Percentiles rank a stretch among this genome's conserved stretches.
These are phyloP conservation scores for Aporrectodea caliginosa DNA, from an alignment of 1,140 invertebrate genomes.

Conservation along the genomic window DNA sequence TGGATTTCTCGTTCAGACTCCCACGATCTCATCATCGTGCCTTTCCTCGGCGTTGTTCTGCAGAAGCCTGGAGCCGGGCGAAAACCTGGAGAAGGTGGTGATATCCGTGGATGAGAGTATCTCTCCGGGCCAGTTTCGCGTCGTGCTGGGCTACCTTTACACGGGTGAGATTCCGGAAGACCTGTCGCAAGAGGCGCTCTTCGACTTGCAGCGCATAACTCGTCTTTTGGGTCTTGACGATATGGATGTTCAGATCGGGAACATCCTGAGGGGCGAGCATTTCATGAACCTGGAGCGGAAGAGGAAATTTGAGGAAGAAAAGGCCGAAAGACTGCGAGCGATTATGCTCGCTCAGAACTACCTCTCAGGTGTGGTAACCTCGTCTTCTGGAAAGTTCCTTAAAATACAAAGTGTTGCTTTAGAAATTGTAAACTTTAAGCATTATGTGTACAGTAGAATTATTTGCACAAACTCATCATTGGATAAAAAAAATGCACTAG, in stretches of 20 bases:
- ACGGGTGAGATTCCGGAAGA: neutral
- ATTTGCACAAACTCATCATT: no score
- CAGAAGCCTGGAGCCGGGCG: neutral
- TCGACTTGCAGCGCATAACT: neutral
- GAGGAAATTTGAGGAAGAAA: neutral
- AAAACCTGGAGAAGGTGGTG: neutral
- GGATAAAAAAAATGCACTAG: no score
- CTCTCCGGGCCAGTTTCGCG: neutral
- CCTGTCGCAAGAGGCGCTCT: neutral
- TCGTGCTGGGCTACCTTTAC: neutral
- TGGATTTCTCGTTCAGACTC: neutral
- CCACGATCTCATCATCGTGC: neutral
- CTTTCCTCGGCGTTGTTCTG: neutral
- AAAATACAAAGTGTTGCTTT: no score
- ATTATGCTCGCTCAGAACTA: neutral
- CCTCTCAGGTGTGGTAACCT: conserved; percentile 60
- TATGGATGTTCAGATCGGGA: neutral
- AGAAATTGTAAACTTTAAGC: no score
- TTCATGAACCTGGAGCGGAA: neutral
- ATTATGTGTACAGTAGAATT: no score
- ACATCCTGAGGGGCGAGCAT: neutral
- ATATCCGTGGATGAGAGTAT: neutral
- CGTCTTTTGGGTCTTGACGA: neutral
- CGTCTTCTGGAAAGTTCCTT: neutral
- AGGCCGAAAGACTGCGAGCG: neutral